Evolutionary conservation across 2,797 vertebrate genomes (phyloP).

Genomic region (Macropus fuliginosus): DNA sequence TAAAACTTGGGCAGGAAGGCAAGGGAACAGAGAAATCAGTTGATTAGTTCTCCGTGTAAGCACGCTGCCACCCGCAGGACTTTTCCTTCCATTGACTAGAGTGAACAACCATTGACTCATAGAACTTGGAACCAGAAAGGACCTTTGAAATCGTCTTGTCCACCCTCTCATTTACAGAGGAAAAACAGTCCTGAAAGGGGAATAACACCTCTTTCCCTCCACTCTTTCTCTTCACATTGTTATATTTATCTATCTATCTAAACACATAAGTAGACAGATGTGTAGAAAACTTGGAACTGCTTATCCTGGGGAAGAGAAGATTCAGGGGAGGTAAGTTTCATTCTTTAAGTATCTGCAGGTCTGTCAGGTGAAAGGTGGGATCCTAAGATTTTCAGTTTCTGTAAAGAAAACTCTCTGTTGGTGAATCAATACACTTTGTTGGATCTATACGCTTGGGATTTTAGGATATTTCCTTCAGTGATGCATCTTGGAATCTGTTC

Average conservation of each 20-base stretch:
- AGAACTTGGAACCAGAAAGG: not conserved
- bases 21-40: not conserved
- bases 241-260: not conserved
- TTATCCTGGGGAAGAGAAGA: not conserved
- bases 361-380: not conserved
- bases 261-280: not conserved
- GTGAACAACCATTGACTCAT: not conserved
- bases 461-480: not conserved
- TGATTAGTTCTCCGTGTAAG: not conserved
- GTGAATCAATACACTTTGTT: not conserved
- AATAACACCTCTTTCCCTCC: not conserved
- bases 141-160: not conserved
- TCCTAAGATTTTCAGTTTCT: not conserved
- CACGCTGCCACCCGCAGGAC: not conserved
- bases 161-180: not conserved
- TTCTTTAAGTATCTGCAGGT: not conserved
- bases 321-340: not conserved
- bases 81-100: not conserved
- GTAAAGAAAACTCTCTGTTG: not conserved
- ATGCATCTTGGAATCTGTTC: not conserved
- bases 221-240: not conserved
- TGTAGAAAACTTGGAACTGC: not conserved
- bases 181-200: not conserved
- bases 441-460: not conserved
- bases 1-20: not conserved